A percentile compares a stretch with the other conserved stretches of the same genome.
These are phyloP conservation scores for Rafetus swinhoei DNA, from an alignment of 2,113 vertebrate species.

Conservation along the genomic window DNA sequence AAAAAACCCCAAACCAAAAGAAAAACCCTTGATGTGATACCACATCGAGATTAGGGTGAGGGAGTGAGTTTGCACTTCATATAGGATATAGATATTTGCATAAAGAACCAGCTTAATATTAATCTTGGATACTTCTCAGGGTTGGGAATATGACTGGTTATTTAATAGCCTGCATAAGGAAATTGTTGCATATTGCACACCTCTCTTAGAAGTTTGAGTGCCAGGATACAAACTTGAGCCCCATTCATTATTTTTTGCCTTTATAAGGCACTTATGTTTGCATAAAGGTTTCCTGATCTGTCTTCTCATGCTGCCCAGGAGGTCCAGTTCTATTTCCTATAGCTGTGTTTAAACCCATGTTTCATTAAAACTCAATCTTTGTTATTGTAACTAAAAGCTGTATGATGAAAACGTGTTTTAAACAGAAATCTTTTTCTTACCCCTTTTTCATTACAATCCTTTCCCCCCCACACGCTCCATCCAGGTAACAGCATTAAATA, in stretches of 20 bases:
- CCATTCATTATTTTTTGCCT: not conserved
- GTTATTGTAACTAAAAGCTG: conserved; percentile 36
- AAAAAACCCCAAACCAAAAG: not conserved
- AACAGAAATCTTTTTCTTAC: conserved; percentile 41
- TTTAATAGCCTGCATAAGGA: not conserved
- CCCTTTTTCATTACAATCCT: conserved; percentile 25
- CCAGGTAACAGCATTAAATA: conserved; percentile 15
- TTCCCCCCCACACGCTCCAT: conserved; percentile 14
- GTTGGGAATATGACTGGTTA: not conserved
- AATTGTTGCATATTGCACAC: not conserved
- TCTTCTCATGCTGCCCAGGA: not conserved
- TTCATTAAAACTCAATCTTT: conserved; percentile 18
- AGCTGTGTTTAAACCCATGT: conserved; percentile 20
- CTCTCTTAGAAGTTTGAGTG: not conserved
- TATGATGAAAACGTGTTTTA: conserved; percentile 28
- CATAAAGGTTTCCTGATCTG: not conserved
- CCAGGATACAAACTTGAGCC: not conserved
- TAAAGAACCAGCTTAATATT: not conserved
- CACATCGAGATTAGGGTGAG: not conserved
- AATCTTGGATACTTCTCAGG: not conserved
- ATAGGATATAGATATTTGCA: not conserved
- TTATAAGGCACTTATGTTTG: not conserved
- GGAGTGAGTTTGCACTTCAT: not conserved
- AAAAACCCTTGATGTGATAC: not conserved
- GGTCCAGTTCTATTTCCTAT: not conserved